Base-by-base conservation (phyloP, 2,888 invertebrate species). In the Piscicola geometra region DNA sequence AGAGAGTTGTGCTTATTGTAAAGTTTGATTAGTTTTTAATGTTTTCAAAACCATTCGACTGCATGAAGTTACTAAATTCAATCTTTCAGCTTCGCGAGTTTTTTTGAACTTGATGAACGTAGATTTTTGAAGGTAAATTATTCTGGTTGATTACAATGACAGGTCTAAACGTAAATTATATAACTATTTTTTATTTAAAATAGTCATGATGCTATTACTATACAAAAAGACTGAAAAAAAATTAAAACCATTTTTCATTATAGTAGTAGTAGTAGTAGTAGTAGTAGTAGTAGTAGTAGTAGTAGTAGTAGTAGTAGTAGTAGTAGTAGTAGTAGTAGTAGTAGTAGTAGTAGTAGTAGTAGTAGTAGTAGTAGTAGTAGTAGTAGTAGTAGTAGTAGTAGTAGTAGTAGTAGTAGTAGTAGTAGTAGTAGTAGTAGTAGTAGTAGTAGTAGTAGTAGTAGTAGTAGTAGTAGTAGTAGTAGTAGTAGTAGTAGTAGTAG, bases 31-130 rank as follows among this genome's bases (percentile, higher is more conserved):
- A 56, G 60, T 25, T 56, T 56, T 56, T 9, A 21, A 56, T 56
- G 60, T 56, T 56, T 56, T 56, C 60, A 56, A 56, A 56, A 56
- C 60, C 60, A 56, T 56, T 56, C 12, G 60, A 56, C 12, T 56
- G 60, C 9, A 56, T 21, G n/a, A 5, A 15, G 9, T 41, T 41
- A 9, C 15, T 15, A 41, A 41, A 41, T 41, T 41, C n/a, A n/a
- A n/a, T n/a, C n/a, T n/a, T n/a, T n/a, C n/a, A n/a, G n/a, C n/a
- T n/a, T n/a, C n/a, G n/a, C n/a, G n/a, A n/a, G n/a, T n/a, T n/a
- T n/a, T n/a, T n/a, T n/a, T n/a, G n/a, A n/a, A n/a, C n/a, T n/a
- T n/a, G n/a, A n/a, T n/a, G n/a, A n/a, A n/a, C n/a, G n/a, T n/a
- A n/a, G n/a, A n/a, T n/a, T n/a, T n/a, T n/a, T n/a, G n/a, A n/a